Evolutionary conservation across 1,140 invertebrate species (phyloP), one percentile per base, ranked within the genome.

Genomic region (Drosophila kepulauana): DNA sequence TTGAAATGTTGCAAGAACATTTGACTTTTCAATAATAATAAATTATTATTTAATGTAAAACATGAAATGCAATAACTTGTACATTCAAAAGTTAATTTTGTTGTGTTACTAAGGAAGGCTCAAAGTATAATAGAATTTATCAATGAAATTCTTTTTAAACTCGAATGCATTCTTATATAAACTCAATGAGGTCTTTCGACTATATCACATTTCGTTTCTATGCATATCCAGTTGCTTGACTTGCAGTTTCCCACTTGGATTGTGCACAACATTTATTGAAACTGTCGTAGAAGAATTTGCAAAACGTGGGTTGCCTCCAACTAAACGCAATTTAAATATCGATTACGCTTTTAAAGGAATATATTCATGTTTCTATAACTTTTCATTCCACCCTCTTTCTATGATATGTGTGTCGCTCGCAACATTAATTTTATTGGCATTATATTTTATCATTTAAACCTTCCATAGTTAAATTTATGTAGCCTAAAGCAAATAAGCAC

Each of bases 341-440:
- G 20, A 25, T 25, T 25, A 25, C 0, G 20, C 3, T 3, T 25
- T 25, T 25, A 25, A 25, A 25, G 0, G 1, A 46, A 15, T 46
- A 15, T 11, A 15, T 46, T 41, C 11, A n/a, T n/a, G 6, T 33
- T 33, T 33, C 1, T 7, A 3, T 38, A 38, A 48, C 16, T 25
- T 48, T 4, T 48, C n/a, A 5, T 10, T 2, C 16, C 0, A 7
- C 46, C 16, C 46, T 48, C 5, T 7, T 5, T 48, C 46, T 43
- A 20, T 20, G 15, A 20, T 20, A 20, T 48, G 46, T 20, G 46
- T 6, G 0, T 46, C 4, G 45, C 5, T 16, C 15, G 13, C 46
- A 11, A 10, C 46, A 48, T 48, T 48, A 48, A 48, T 48, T 16
- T 48, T 48, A 48, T 25, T 48, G 15, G 46, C 46, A 2, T 48